Percentiles rank a stretch among this genome's conserved stretches.
phyloP scores from a whole-genome alignment of 2,797 vertebrate genomes.

The Melanotaenia nigrans region DNA sequence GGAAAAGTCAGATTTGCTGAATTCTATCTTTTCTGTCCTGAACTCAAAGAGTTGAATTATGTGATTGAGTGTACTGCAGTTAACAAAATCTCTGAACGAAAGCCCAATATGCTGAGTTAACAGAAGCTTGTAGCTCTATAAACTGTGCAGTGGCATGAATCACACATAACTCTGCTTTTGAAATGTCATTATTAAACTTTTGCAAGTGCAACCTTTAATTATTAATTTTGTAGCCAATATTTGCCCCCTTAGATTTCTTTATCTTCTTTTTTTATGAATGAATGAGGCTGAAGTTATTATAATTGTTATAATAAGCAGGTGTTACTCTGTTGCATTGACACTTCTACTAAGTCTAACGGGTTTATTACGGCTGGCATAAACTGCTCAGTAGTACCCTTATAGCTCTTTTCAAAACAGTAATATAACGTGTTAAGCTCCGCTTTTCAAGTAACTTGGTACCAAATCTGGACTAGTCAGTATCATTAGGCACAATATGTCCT shows the following conservation, averaged over 20 bases:
- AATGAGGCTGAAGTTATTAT: background rate
- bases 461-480: background rate
- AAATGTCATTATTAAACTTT: constrained; percentile 26
- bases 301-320: background rate
- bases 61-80: constrained; percentile 11
- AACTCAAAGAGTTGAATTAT: constrained; percentile 25
- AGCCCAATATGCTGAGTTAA: constrained; percentile 38
- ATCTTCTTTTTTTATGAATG: background rate
- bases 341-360: background rate
- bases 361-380: background rate
- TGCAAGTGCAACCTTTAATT: constrained; percentile 7
- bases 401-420: background rate
- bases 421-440: background rate
- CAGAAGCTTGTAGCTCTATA: constrained; percentile 28
- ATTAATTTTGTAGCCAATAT: background rate
- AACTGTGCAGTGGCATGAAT: constrained; percentile 13
- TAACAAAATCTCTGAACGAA: constrained; percentile 24
- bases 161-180: constrained; percentile 14
- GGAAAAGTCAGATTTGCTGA: constrained; percentile 23
- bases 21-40: constrained; percentile 20
- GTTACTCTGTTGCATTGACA: background rate
- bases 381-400: background rate
- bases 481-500: background rate
- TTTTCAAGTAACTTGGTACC: background rate
- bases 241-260: background rate